These are phyloP conservation scores for Megatriorchis doriae DNA, from an alignment of 2,113 vertebrate genomes.

Conservation along the genomic window DNA sequence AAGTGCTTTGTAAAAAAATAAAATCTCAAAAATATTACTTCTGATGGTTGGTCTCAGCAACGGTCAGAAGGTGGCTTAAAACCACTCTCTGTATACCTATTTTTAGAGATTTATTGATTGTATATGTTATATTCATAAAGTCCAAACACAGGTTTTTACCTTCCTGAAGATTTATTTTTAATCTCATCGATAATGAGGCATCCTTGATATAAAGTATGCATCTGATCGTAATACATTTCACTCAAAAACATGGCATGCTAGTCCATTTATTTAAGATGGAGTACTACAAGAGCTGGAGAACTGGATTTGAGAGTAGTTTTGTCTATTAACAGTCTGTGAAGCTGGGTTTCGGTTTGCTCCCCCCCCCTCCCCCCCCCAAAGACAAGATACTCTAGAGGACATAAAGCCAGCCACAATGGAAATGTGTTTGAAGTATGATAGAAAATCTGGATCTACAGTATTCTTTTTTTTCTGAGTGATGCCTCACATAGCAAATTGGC, in stretches of 20 bases:
- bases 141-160: neutral
- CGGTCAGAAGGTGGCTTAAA: neutral
- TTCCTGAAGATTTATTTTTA: neutral
- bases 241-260: neutral
- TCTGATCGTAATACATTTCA: neutral
- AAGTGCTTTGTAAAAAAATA: neutral
- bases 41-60: neutral
- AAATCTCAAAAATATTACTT: neutral
- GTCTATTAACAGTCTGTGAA: neutral
- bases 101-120: neutral
- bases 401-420: neutral
- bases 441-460: neutral
- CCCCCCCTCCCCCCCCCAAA: neutral
- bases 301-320: neutral
- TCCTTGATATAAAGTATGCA: neutral
- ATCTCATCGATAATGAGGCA: neutral
- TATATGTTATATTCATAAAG: neutral
- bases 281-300: neutral
- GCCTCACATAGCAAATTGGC: neutral
- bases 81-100: accelerated
- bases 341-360: neutral
- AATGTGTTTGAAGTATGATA: neutral
- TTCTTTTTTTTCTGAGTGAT: neutral
- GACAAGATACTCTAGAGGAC: neutral
- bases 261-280: neutral